Base-by-base conservation (phyloP, 2,888 invertebrate species). In the Neoascia interrupta region DNA sequence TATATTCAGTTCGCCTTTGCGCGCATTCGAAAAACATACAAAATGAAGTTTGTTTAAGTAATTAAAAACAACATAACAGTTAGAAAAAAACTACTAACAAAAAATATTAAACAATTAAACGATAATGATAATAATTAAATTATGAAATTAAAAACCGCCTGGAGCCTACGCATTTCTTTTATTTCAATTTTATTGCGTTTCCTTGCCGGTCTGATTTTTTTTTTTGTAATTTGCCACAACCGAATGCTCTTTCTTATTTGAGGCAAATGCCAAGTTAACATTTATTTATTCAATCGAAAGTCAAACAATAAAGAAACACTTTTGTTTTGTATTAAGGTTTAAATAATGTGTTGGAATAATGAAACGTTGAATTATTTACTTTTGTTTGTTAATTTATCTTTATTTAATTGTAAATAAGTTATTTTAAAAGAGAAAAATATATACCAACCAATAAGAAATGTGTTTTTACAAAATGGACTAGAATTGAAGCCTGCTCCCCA, bases 371-470 rank as follows among this genome's bases (percentile, higher is more conserved):
- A 47, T 28, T 45, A 26, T n/a, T 43, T 31, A 18, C 28, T 51
- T 39, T 73, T 28, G 28, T 75, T 75, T 75, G 69, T 75, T 75
- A 69, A 51, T 51, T 53, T 75, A 66, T 63, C 69, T 63, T 63
- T 63, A 63, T 51, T 69, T 63, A 43, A 28, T 23, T 75, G 75
- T 75, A 75, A 56, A 75, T 75, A 75, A 75, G 56, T 75, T 75
- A 75, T 69, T 75, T 51, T 43, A 43, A 69, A 74, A 56, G 23
- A 63, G 49, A 63, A 69, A 75, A 75, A 56, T 75, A 54, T 43
- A 56, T 75, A 69, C 69, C 69, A 75, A 56, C 43, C 53, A 63
- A 58, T 28, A 63, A 13, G 39, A 51, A 21, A 21, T 15, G 53
- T 63, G 41, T 75, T 75, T 69, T 18, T 34, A 13, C n/a, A n/a